Conservation (phyloP, 2,888 invertebrate species). For the Agonopterix arenella region DNA sequence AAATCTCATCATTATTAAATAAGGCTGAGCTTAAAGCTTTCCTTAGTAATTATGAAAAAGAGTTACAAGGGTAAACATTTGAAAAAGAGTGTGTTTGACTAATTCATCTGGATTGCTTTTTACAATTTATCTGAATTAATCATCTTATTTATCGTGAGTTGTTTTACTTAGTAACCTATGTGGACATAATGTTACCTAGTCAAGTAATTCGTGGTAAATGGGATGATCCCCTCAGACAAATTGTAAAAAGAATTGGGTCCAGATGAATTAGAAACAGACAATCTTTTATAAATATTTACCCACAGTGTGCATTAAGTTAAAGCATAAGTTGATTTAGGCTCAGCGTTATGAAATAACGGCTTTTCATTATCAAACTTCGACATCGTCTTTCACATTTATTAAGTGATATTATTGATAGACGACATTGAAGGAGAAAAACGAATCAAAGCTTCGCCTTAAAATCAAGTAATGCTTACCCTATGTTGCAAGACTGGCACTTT, state of each 20-base stretch:
- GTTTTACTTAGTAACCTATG: no score
- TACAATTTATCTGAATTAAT: no score
- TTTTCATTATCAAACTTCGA: slow-evolving; percentile 41
- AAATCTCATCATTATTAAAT: slow-evolving; percentile 23
- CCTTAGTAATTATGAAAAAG: slow-evolving; percentile 9
- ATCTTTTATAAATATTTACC: no score
- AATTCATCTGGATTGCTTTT: no score
- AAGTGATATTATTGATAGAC: slow-evolving; percentile 18
- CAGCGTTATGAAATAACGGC: slow-evolving; percentile 56
- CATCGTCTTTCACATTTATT: slow-evolving; percentile 34
- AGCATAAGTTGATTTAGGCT: slow-evolving; percentile 76
- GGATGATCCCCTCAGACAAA: no score
- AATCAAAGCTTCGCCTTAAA: slow-evolving; percentile 76
- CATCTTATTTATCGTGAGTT: no score
- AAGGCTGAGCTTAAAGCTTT: slow-evolving; percentile 48
- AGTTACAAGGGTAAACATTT: no score
- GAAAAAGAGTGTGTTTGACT: no score
- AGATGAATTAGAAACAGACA: slow-evolving; percentile 14
- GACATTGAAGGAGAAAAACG: slow-evolving; percentile 52
- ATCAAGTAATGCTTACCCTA: slow-evolving; percentile 87
- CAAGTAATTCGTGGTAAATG: no score
- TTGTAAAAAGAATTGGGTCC: no score
- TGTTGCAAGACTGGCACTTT: slow-evolving; percentile 85
- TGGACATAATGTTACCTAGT: no score
- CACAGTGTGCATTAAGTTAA: slow-evolving; percentile 45